Evolutionary conservation across 2,888 invertebrate genomes (phyloP).

Genomic region (Oligia latruncula): DNA sequence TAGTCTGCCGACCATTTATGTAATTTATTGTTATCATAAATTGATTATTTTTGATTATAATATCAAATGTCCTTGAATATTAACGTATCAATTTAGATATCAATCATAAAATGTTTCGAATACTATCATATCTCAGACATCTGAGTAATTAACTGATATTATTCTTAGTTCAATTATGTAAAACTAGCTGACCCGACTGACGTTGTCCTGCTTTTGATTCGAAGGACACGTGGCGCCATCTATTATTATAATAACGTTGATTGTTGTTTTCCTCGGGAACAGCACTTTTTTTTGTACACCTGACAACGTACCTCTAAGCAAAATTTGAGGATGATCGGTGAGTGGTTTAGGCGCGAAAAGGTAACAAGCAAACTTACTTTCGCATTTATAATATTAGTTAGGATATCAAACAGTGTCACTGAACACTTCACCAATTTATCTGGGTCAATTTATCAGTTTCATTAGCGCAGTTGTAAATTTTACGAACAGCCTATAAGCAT

Average conservation of each 20-base stretch:
- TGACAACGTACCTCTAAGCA: no score
- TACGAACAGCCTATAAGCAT: slow-evolving; percentile 2
- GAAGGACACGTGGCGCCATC: no score
- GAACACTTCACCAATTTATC: slow-evolving; percentile 15
- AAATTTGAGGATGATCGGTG: no score
- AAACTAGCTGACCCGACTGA: not conserved
- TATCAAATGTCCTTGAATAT: slow-evolving; percentile 34
- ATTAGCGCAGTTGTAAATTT: slow-evolving; percentile 3
- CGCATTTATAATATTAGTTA: no score
- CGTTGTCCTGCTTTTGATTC: no score
- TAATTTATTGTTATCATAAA: slow-evolving; percentile 38
- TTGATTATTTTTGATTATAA: slow-evolving; percentile 18
- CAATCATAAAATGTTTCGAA: slow-evolving; percentile 12
- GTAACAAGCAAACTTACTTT: no score
- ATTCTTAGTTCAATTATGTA: not conserved
- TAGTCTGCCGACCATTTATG: slow-evolving; percentile 38
- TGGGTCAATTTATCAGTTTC: slow-evolving; percentile 50
- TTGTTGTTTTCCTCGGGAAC: no score
- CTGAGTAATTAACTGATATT: slow-evolving; percentile 29
- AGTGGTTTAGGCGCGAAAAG: no score
- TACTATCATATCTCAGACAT: slow-evolving; percentile 32
- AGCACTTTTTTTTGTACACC: no score
- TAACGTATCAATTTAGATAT: slow-evolving; percentile 22
- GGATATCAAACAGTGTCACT: slow-evolving; percentile 10
- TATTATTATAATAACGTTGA: no score